Base-by-base conservation (phyloP, 2,113 vertebrate species). In the Peucedramus taeniatus region DNA sequence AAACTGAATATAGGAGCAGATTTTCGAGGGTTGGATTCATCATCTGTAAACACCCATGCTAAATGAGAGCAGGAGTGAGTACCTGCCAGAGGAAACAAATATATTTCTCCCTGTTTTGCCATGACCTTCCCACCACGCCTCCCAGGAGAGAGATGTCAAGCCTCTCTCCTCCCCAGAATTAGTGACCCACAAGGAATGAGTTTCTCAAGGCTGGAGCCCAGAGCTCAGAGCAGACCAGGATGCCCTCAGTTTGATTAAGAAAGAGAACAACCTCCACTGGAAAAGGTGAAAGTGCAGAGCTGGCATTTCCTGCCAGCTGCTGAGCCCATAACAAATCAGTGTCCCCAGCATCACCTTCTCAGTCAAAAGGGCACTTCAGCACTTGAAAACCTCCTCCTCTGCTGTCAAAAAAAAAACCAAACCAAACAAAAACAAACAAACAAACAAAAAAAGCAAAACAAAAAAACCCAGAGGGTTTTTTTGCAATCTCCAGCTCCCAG, bases 241-340 rank as follows among this genome's bases (percentile, higher is more conserved):
- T 0, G 0, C 45, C 27, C 27, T 85, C 63, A 63, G 4, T 31
- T 79, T 40, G 69, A 79, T 82, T 68, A 75, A 57, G 59, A 95
- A 87, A 13, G 21, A 93, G 89, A 94, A 80, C 45, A 80, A 74
- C 13, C 44, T 66, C 12, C 0, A 31, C 50, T 80, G 35, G 3
- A 2, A 77, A 83, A 87, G 82, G 82, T 93, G 79, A 91, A 89
- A 93, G 90, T 42, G 72, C 83, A 90, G 51, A 39, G 1, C 61
- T 1, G 33, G 91, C 44, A 92, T 87, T 93, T 94, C 94, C 87
- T 93, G 59, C 78, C 66, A n/a, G n/a, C n/a, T n/a, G n/a, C n/a
- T n/a, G n/a, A 63, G 63, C 18, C 72, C 40, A 5, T 33, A 71
- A 89, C 1, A 1, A 87, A 79, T 22, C 54, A 47, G 9, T 2